Percentiles rank a stretch among this genome's conserved stretches.
phyloP scores from a whole-genome alignment of 2,888 invertebrate genomes.

The Spilarctia lutea region DNA sequence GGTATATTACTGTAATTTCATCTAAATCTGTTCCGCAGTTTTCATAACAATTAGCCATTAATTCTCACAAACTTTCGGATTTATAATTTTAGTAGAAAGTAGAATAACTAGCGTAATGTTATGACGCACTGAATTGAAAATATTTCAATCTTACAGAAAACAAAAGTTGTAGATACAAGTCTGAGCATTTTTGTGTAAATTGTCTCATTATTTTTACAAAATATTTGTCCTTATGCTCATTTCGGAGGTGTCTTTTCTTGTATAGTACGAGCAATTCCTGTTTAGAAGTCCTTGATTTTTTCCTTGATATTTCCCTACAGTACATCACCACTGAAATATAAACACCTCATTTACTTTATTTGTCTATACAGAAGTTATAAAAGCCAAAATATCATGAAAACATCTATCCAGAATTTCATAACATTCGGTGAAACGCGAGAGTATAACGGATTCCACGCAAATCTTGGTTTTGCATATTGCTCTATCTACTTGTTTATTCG shows the following conservation, averaged over 20 bases:
- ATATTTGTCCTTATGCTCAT: background rate
- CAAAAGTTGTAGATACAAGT: background rate
- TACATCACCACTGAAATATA: background rate
- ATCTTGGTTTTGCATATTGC: constrained; percentile 7
- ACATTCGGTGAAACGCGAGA: background rate
- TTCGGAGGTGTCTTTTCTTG: background rate
- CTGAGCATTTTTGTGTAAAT: background rate
- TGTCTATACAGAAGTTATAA: background rate
- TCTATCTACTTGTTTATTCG: constrained; percentile 3
- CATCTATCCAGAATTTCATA: constrained; percentile 3
- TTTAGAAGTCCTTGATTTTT: background rate
- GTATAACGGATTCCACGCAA: constrained; percentile 5
- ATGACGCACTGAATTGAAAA: no score
- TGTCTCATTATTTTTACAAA: background rate
- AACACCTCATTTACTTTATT: background rate
- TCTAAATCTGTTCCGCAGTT: no score
- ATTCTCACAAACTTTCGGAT: no score
- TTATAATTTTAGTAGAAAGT: no score
- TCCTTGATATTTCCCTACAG: background rate
- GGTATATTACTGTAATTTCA: no score
- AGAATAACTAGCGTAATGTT: no score
- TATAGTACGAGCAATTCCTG: background rate
- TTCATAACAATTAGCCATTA: no score
- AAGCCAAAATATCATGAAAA: background rate
- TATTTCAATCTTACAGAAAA: background rate